A percentile compares a stretch with the other conserved stretches of the same genome.
phyloP scores from a whole-genome alignment of 2,113 vertebrate genomes.

The Leucopsar rothschildi region DNA sequence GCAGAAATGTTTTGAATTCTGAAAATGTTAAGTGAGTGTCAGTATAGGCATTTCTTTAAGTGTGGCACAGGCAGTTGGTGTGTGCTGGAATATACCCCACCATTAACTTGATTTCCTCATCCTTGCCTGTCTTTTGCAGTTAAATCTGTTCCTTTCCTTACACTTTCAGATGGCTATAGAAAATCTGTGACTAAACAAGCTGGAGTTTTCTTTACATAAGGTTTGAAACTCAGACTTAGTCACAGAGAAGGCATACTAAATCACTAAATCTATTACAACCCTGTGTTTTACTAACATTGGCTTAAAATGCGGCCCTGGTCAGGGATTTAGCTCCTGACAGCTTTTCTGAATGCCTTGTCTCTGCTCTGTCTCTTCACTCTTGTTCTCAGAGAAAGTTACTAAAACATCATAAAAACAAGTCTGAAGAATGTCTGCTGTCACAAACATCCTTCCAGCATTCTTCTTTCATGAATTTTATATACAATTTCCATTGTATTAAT shows the following conservation, averaged over 20 bases:
- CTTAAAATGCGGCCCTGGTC: background rate
- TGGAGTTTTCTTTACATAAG: background rate
- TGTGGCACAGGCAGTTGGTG: background rate
- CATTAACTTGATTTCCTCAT: background rate
- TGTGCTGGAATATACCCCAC: background rate
- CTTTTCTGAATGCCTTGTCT: background rate
- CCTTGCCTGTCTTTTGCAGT: background rate
- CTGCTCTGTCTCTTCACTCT: background rate
- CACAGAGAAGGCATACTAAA: background rate
- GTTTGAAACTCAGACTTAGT: background rate
- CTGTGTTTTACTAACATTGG: background rate
- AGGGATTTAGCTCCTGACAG: background rate
- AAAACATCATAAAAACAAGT: background rate
- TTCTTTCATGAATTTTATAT: background rate
- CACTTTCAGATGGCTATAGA: background rate
- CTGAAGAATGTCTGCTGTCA: background rate
- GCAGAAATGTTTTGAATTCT: background rate
- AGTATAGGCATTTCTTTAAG: background rate
- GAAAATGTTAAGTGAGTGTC: background rate
- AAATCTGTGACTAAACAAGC: background rate
- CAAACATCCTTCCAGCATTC: background rate
- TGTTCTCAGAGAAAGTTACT: background rate
- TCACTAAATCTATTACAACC: background rate
- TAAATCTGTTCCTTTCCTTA: background rate
- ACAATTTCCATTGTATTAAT: slow-evolving; percentile 2